Base-by-base conservation (phyloP, 1,140 invertebrate genomes). In the Araneus ventricosus region DNA sequence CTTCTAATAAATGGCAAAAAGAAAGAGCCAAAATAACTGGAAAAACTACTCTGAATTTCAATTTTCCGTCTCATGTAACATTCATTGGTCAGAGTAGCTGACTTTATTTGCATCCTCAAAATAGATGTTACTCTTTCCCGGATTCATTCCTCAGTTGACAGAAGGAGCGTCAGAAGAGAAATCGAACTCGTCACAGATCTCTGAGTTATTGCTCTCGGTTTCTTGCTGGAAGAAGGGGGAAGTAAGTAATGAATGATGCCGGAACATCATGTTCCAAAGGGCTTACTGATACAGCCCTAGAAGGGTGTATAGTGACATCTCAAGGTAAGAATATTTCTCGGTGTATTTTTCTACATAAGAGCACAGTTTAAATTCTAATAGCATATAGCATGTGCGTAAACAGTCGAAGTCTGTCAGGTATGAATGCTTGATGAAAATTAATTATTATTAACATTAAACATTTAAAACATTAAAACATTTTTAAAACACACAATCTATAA, bases 61-160 rank as follows among this genome's bases (percentile, higher is more conserved):
- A 70, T 70, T 88, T 61, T 88, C 1, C 34, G 61, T 37, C 34
- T 20, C 61, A 70, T 70, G 34, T 37, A 88, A 88, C 59, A 88
- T 88, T 88, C 61, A 88, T 88, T 88, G 86, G 34, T 2, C 57
- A 27, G 61, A 88, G 39, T 30, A 67, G 86, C 24, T 61, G 86
- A 67, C 57, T 88, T 88, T 70, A 30, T 41, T 45, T 88, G 61
- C 61, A 88, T 88, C 59, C 27, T 85, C 45, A 85, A 59, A 85
- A 59, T 85, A 14, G 45, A 85, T 45, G 27, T 85, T 85, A 34
- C 45, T 45, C n/a, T 34, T 59, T 20, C 30, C n/a, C 20, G 45
- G 45, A 22, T 34, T 59, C 57, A 34, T 59, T 20, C n/a, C 45
- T 10, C 7, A 57, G 7, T 85, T 85, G 84, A 34, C 84, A 70